phyloP scores from a whole-genome alignment of 2,113 vertebrate species.

The Ailuropoda melanoleuca region DNA sequence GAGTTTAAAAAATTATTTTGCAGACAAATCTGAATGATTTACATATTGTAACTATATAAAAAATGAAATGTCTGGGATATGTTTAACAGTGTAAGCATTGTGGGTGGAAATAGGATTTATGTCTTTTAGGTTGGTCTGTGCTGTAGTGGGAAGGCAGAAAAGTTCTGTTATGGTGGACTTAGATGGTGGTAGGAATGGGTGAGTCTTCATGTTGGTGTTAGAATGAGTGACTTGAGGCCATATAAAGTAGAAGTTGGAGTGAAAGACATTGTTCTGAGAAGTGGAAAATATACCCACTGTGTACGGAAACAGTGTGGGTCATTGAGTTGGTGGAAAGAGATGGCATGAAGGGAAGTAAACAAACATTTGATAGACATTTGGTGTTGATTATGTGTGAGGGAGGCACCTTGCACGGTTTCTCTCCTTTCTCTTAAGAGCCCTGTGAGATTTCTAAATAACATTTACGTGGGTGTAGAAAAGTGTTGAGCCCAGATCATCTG shows the following conservation, averaged over 20 bases:
- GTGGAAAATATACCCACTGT: not conserved
- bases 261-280: not conserved
- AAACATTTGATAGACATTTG: not conserved
- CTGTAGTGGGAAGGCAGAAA: not conserved
- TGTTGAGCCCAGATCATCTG: too few relatives aligned
- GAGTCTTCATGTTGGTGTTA: not conserved
- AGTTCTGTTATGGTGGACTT: not conserved
- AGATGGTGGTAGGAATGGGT: not conserved
- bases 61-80: not conserved
- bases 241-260: not conserved
- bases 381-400: not conserved
- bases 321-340: not conserved
- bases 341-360: not conserved
- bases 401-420: not conserved
- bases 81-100: not conserved
- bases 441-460: not conserved
- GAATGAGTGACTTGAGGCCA: not conserved
- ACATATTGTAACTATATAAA: not conserved
- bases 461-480: not conserved
- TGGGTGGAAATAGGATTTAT: not conserved
- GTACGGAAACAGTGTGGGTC: not conserved
- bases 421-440: not conserved
- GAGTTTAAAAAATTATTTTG: conserved; percentile 14
- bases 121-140: not conserved
- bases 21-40: not conserved